Conservation (phyloP, 2,888 invertebrate species). For the Agrenia bidenticulata region DNA sequence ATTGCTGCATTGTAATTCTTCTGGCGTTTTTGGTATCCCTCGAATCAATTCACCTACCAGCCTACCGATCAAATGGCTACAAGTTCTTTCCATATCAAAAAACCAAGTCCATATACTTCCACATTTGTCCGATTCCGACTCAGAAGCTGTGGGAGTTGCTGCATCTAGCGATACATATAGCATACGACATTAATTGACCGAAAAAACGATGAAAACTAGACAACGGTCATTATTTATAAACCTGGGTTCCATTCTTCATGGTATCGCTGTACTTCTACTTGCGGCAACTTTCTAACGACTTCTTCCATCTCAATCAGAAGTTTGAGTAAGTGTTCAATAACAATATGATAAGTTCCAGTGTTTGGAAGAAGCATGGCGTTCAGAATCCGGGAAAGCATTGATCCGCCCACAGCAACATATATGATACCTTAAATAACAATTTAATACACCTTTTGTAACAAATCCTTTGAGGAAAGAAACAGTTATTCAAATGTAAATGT, state of each 20-base stretch:
- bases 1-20: constrained; percentile 58
- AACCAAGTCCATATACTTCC: constrained; percentile 62
- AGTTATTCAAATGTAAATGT: too few relatives aligned
- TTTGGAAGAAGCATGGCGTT: constrained; percentile 62
- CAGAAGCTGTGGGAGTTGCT: constrained; percentile 60
- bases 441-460: too few relatives aligned
- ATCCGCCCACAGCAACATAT: constrained; percentile 62
- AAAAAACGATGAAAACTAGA: not conserved
- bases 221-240: constrained; percentile 1
- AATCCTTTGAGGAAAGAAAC: too few relatives aligned
- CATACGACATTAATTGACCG: not conserved
- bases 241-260: constrained; percentile 46
- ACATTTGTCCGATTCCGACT: constrained; percentile 54
- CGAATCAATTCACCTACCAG: constrained; percentile 63
- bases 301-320: constrained; percentile 55
- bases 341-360: constrained; percentile 3
- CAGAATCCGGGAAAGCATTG: constrained; percentile 63
- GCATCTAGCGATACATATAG: constrained; percentile 27
- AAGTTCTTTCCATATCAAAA: constrained; percentile 64
- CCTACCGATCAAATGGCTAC: constrained; percentile 64
- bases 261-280: constrained; percentile 40
- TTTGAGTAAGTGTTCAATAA: constrained; percentile 55
- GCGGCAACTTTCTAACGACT: constrained; percentile 44
- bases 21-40: constrained; percentile 58
- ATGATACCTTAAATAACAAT: constrained; percentile 61